Evolutionary conservation across 2,888 invertebrate species (phyloP), one percentile per base, ranked within the genome.

Genomic region (Sesia apiformis): DNA sequence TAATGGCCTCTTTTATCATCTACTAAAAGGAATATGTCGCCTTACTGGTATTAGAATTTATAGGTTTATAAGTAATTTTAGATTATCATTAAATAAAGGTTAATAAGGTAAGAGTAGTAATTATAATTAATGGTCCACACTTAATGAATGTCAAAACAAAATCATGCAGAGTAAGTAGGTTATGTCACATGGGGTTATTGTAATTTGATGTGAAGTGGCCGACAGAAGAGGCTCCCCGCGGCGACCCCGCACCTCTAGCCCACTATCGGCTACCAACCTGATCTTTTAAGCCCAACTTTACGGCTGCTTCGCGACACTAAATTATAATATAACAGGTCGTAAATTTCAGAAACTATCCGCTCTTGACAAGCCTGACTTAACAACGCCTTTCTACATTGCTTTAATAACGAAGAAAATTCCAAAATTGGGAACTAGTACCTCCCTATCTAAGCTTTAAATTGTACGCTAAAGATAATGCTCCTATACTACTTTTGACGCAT

Each of bases 291-390:
- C 82, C 74, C 70, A 72, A 81, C 78, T 86, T 86, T 87, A 84
- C 84, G 75, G 81, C 77, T 70, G 67, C 73, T 73, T 73, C 72
- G 75, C 78, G 72, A 74, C 71, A 86, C 84, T 89, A 88, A 88
- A 89, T 89, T 88, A 89, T 85, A 87, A 88, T 89, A 86, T 84
- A 88, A 88, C 87, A 87, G 72, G 76, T 81, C 87, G 76, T 89
- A 88, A 88, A 88, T 89, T 87, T 77, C 75, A 64, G 72, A 76
- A 86, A 87, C 87, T 88, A 88, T 85, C 86, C 81, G 69, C 64
- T 62, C 63, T 67, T 79, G 86, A 84, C 86, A 70, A 61, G 60
- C 56, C 58, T 60, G 79, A 77, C 78, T 84, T 85, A 82, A 73
- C 70, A 82, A 73, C 70, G 66, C 70, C 70, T 74, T 65, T 67